These are phyloP conservation scores for Pseudomyrmex cubaensis DNA, from an alignment of 1,140 invertebrate genomes.

Conservation along the genomic window DNA sequence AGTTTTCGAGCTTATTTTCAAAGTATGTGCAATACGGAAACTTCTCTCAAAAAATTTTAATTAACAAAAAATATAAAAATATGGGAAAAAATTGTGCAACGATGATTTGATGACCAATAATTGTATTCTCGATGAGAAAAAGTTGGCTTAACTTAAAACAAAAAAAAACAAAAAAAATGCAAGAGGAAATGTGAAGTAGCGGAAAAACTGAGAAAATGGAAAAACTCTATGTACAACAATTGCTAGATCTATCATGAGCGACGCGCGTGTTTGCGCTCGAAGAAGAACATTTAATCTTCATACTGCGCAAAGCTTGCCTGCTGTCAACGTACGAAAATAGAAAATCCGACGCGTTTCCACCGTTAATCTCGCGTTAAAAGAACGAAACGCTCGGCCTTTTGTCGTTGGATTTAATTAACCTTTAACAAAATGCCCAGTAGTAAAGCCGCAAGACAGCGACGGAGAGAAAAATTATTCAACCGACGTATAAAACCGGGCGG, in stretches of 20 bases:
- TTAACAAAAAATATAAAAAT: conserved; percentile 6
- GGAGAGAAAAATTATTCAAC: conserved; percentile 60
- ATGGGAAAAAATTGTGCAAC: not conserved
- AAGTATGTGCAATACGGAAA: too few species aligned
- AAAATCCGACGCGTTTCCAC: conserved; percentile 55
- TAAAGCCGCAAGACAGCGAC: conserved; percentile 53
- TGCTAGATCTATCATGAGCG: conserved; percentile 16
- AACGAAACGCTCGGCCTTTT: conserved; percentile 57
- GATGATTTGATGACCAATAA: not conserved
- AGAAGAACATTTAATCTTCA: conserved; percentile 57
- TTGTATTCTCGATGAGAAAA: not conserved
- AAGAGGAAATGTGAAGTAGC: not conserved
- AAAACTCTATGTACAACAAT: not conserved
- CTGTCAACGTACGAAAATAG: conserved; percentile 57
- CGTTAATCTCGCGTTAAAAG: conserved; percentile 60
- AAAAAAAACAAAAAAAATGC: too few species aligned
- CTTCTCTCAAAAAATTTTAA: conserved; percentile 2
- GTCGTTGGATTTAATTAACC: conserved; percentile 62
- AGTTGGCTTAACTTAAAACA: not conserved
- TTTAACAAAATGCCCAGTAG: conserved; percentile 57
- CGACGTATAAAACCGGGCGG: conserved; percentile 35
- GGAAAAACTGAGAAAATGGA: not conserved
- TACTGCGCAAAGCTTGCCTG: conserved; percentile 35
- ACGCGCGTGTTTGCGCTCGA: conserved; percentile 46
- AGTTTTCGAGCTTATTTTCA: not conserved